phyloP scores from a whole-genome alignment of 2,888 invertebrate species.

The Leucophenga montana region DNA sequence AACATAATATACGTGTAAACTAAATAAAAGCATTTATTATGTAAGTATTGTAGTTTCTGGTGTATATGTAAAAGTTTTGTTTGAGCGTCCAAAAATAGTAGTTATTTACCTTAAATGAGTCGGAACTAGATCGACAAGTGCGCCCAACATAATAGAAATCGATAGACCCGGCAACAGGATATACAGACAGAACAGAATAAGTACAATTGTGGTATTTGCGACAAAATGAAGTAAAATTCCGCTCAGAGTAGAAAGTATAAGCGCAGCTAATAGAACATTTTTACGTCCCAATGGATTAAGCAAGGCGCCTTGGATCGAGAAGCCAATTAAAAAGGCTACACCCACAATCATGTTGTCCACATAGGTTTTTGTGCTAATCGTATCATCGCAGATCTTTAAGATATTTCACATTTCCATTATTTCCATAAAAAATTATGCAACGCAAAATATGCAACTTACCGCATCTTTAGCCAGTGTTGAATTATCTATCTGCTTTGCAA shows the following conservation, averaged over 20 bases:
- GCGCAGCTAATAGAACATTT: slow-evolving; percentile 58
- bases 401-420: not conserved
- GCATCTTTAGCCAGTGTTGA: slow-evolving; percentile 2
- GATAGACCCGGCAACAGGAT: slow-evolving; percentile 65
- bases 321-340: slow-evolving; percentile 65
- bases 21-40: no score
- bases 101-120: slow-evolving; percentile 60
- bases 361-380: slow-evolving; percentile 62
- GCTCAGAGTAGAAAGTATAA: slow-evolving; percentile 56
- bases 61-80: no score
- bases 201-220: slow-evolving; percentile 54
- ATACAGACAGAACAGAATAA: slow-evolving; percentile 66
- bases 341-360: slow-evolving; percentile 68
- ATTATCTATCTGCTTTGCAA: slow-evolving; percentile 31
- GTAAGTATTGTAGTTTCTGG: no score
- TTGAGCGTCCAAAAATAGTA: not conserved
- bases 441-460: slow-evolving; percentile 38
- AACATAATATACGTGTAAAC: no score
- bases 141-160: slow-evolving; percentile 66
- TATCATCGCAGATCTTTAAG: slow-evolving; percentile 62
- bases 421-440: not conserved
- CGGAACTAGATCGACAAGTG: slow-evolving; percentile 67
- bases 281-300: slow-evolving; percentile 68
- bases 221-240: slow-evolving; percentile 65
- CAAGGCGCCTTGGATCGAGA: slow-evolving; percentile 62